phyloP scores from a whole-genome alignment of 2,888 invertebrate species.

The Lapara coniferarum region DNA sequence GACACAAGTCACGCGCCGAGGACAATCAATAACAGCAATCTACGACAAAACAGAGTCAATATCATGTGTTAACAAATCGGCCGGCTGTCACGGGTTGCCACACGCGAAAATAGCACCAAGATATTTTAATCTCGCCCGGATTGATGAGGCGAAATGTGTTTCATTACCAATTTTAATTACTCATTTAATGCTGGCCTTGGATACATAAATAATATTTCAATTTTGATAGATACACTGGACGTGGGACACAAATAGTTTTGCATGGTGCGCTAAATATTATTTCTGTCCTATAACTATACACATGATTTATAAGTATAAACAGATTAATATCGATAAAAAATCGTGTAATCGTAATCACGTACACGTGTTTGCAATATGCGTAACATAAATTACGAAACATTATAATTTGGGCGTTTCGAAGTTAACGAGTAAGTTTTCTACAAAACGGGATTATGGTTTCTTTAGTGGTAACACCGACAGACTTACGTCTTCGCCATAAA shows the following conservation, averaged over 20 bases:
- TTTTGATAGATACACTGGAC: background rate
- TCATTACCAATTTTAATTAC: constrained; percentile 26
- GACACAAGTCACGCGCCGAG: constrained; percentile 79
- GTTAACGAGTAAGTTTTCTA: constrained; percentile 34
- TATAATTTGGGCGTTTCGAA: background rate
- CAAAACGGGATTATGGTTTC: constrained; percentile 52
- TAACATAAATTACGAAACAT: background rate
- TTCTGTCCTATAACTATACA: background rate
- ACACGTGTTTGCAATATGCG: background rate
- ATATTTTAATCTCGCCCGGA: constrained; percentile 23
- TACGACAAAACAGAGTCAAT: constrained; percentile 78
- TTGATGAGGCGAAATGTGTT: constrained; percentile 27
- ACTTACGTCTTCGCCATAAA: constrained; percentile 81
- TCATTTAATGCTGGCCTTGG: constrained; percentile 25
- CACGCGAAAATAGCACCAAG: constrained; percentile 28
- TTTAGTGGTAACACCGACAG: constrained; percentile 71
- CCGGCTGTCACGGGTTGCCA: constrained; percentile 57
- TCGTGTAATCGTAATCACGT: background rate
- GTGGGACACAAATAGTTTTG: constrained; percentile 1
- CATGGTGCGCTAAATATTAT: background rate
- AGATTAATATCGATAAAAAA: background rate
- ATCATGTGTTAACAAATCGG: constrained; percentile 76
- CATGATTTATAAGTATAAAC: background rate
- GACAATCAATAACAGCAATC: constrained; percentile 82
- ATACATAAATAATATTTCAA: constrained; percentile 28